phyloP scores from a whole-genome alignment of 2,888 invertebrate species.

The Branchinecta sandiegonensis region DNA sequence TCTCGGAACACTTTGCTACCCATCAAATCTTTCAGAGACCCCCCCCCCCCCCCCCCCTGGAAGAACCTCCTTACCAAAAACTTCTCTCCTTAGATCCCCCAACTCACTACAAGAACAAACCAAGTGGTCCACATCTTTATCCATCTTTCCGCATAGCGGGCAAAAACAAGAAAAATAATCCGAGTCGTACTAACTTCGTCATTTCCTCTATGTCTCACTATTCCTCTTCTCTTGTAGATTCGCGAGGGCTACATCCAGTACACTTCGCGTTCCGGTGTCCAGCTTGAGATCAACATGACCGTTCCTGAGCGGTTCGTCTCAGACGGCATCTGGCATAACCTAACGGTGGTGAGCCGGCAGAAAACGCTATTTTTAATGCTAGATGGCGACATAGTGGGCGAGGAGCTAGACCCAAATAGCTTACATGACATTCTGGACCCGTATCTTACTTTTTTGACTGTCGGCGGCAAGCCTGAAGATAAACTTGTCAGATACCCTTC shows the following conservation, averaged over 20 bases:
- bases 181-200: too few species aligned
- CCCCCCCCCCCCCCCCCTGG: too few species aligned
- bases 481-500: constrained; percentile 15
- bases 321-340: constrained; percentile 79
- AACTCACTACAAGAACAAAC: too few species aligned
- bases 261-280: constrained; percentile 55
- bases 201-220: too few species aligned
- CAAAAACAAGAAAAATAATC: too few species aligned
- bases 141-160: too few species aligned
- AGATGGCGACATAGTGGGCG: constrained; percentile 55
- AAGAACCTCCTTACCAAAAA: too few species aligned
- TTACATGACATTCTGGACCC: constrained; percentile 86
- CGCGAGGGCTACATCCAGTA: constrained; percentile 60
- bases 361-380: constrained; percentile 55
- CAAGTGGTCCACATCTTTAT: too few species aligned
- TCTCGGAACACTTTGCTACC: too few species aligned
- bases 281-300: constrained; percentile 66
- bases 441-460: constrained; percentile 59
- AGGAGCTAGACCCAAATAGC: constrained; percentile 68
- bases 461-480: constrained; percentile 54
- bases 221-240: constrained; percentile 36
- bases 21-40: too few species aligned
- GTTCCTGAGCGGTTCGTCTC: constrained; percentile 43
- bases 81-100: too few species aligned
- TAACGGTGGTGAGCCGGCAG: constrained; percentile 55